Base-by-base conservation (phyloP, 2,113 vertebrate genomes). In the Paradoxurus hermaphroditus region DNA sequence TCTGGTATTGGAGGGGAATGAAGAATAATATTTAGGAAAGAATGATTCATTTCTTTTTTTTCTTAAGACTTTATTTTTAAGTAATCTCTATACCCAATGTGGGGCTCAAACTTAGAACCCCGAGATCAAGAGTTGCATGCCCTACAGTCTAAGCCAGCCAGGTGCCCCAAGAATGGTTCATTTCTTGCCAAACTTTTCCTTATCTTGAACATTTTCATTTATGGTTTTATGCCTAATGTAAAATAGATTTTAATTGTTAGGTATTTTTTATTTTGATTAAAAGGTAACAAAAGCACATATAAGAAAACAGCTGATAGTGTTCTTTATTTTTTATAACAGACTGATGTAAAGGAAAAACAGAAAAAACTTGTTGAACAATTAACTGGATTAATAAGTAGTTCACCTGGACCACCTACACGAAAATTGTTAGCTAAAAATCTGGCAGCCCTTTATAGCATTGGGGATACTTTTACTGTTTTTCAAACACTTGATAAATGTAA, bases 401-500 rank as follows among this genome's bases (percentile, higher is more conserved):
- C 99, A 19, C 99, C 99, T 5, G 99, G 99, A 83, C 99, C 99
- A 29, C 99, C 99, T 10, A 99, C 99, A 0, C 99, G 99, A 88
- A 99, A 99, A 98, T 98, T 99, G 4, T 98, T 99, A 83, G 99
- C 99, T 72, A 99, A 99, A 98, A 99, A 99, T 98, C 99, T 99
- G 7, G 99, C 99, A 41, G 99, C 99, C 39, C 99, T 99, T 36
- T 99, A 99, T 98, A 99, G 99, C 99, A 99, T 99, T 84, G 99
- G 99, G 3, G 99, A 99, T 98, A 99, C 99, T 0, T 99, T 99
- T 94, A 99, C 99, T 12, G 99, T 99, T 97, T 99, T 99, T 98
- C 99, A 99, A 97, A 99, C 99, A 0, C 98, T 99, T 95, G 99
- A 99, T 98, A 99, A 99, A 98, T 99, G 99, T 98, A 99, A 99